Evolutionary conservation across 2,113 vertebrate genomes (phyloP).

Genomic region (Malurus cyaneus): DNA sequence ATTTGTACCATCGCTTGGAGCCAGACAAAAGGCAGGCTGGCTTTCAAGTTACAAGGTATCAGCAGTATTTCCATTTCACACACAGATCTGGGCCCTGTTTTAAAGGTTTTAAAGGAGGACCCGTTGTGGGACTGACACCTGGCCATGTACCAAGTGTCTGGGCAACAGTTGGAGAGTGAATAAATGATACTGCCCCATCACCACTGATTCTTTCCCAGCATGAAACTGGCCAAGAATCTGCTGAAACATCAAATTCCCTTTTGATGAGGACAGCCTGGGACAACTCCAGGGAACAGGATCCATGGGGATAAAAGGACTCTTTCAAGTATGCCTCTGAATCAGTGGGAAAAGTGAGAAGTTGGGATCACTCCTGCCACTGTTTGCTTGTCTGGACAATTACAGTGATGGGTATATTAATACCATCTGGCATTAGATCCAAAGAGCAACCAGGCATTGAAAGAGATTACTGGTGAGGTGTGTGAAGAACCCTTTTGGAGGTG

Average conservation of each 20-base stretch:
- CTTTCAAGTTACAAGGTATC: not conserved
- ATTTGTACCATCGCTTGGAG: not conserved
- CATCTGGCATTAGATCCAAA: not conserved
- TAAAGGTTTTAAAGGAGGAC: not conserved
- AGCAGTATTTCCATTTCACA: not conserved
- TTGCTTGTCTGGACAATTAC: slow-evolving; percentile 32
- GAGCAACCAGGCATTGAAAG: not conserved
- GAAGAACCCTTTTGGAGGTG: not conserved
- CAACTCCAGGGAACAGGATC: slow-evolving; percentile 33
- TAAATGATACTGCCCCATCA: slow-evolving; percentile 14
- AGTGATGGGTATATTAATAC: slow-evolving; percentile 30
- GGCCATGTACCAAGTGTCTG: not conserved
- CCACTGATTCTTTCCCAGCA: slow-evolving; percentile 6
- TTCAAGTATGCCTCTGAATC: slow-evolving; percentile 7
- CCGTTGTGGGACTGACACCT: not conserved
- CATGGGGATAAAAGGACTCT: slow-evolving; percentile 15
- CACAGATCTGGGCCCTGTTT: not conserved
- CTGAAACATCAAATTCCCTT: slow-evolving; percentile 47
- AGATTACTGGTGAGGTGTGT: slow-evolving; percentile 6
- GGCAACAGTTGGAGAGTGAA: not conserved
- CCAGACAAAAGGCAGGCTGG: not conserved
- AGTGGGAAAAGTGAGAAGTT: slow-evolving; percentile 6
- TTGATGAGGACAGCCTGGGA: slow-evolving; percentile 39
- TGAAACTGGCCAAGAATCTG: slow-evolving; percentile 41
- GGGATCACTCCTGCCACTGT: not conserved